Conservation (phyloP, 2,888 invertebrate genomes). For the Acleris laterana region DNA sequence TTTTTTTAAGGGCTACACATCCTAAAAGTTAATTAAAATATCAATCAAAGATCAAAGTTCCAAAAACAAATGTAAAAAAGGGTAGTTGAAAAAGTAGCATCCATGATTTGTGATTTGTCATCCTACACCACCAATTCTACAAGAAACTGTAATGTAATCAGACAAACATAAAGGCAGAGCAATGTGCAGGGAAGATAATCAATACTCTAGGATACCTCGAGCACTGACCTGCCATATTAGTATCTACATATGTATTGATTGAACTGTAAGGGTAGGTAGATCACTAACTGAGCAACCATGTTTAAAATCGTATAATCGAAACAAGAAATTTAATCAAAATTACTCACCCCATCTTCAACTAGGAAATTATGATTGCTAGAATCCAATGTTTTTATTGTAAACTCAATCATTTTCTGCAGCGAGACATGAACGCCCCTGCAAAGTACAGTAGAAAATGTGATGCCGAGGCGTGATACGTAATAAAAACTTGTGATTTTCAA, state of each 20-base stretch:
- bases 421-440: slow-evolving; percentile 49
- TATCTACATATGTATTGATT: slow-evolving; percentile 1
- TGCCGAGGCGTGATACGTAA: slow-evolving; percentile 33
- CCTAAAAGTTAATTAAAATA: too few relatives aligned
- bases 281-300: slow-evolving; percentile 27
- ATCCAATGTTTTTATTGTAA: slow-evolving; percentile 95
- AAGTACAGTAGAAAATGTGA: slow-evolving; percentile 38
- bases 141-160: not conserved
- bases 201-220: not conserved
- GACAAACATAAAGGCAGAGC: not conserved
- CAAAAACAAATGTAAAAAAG: not conserved
- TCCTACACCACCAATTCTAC: not conserved
- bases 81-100: slow-evolving; percentile 1
- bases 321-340: slow-evolving; percentile 27
- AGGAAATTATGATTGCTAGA: slow-evolving; percentile 92
- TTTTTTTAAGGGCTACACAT: too few relatives aligned
- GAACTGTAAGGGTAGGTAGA: slow-evolving; percentile 21
- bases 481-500: slow-evolving; percentile 14
- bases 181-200: too few relatives aligned
- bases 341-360: slow-evolving; percentile 93
- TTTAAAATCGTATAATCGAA: slow-evolving; percentile 23
- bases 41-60: not conserved
- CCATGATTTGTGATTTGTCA: not conserved
- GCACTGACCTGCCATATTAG: too few relatives aligned
- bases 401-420: slow-evolving; percentile 87